Percentiles rank a stretch among this genome's conserved stretches.
These are phyloP conservation scores for Lobophora halterata DNA, from an alignment of 2,888 invertebrate genomes.

Conservation along the genomic window DNA sequence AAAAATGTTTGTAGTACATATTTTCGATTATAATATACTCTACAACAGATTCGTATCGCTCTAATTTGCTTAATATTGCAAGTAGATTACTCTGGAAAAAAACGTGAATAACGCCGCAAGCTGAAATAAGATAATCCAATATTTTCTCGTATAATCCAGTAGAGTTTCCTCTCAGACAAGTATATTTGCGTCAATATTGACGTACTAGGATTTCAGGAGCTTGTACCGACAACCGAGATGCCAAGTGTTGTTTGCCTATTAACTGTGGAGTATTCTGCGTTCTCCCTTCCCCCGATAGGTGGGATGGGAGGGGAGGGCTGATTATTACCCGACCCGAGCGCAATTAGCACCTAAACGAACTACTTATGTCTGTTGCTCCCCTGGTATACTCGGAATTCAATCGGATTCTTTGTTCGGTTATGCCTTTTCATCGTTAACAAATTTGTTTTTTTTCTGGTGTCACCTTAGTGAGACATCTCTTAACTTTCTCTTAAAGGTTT, in stretches of 20 bases:
- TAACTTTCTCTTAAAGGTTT: no score
- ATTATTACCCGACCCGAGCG: constrained; percentile 61
- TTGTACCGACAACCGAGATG: constrained; percentile 18
- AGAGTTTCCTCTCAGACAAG: constrained; percentile 7
- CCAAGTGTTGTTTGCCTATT: constrained; percentile 8
- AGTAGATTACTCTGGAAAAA: neutral
- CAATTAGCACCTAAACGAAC: constrained; percentile 74
- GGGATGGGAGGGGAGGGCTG: constrained; percentile 53
- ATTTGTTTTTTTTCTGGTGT: no score
- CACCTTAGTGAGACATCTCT: no score
- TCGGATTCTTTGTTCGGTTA: constrained; percentile 1
- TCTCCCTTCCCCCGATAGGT: constrained; percentile 20
- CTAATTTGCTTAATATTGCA: no score
- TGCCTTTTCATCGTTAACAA: no score
- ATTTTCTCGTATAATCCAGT: constrained; percentile 11
- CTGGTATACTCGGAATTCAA: constrained; percentile 40
- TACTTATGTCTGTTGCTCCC: constrained; percentile 57
- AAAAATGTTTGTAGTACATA: no score
- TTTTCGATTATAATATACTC: no score
- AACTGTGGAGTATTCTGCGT: constrained; percentile 4
- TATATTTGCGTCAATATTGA: constrained; percentile 17
- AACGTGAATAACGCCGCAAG: constrained; percentile 3
- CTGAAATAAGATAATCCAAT: constrained; percentile 14
- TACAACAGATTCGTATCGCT: no score
- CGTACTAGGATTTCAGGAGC: constrained; percentile 19